Conservation (phyloP, 2,888 invertebrate genomes). For the Trypoxylon attenuatum region DNA sequence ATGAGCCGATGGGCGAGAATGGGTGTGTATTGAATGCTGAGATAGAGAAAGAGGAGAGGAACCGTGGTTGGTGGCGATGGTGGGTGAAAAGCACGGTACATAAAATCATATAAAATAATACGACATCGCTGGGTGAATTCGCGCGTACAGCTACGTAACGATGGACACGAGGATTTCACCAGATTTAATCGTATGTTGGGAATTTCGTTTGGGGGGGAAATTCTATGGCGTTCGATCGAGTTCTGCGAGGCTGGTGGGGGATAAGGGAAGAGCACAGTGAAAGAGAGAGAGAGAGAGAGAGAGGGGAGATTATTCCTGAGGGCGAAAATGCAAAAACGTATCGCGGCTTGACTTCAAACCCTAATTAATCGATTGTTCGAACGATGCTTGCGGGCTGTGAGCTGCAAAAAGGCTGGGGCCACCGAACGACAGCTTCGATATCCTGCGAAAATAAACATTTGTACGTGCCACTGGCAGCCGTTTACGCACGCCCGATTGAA, state of each 20-base stretch:
- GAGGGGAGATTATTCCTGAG: background rate
- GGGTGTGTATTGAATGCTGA: no score
- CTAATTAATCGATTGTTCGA: slow-evolving; percentile 38
- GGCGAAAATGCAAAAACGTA: background rate
- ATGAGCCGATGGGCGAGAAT: no score
- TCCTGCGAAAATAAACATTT: slow-evolving; percentile 37
- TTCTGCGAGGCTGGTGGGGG: background rate
- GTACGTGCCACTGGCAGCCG: slow-evolving; percentile 20
- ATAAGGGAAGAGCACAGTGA: background rate
- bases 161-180: slow-evolving; percentile 7
- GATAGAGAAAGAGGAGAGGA: no score
- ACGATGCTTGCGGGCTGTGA: background rate
- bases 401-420: slow-evolving; percentile 4
- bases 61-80: no score
- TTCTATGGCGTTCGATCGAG: background rate
- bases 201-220: background rate
- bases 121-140: background rate
- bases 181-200: slow-evolving; percentile 24
- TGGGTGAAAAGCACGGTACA: no score
- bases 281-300: background rate
- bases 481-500: slow-evolving; percentile 20
- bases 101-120: slow-evolving; percentile 26
- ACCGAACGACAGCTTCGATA: slow-evolving; percentile 26
- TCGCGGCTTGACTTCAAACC: slow-evolving; percentile 26
- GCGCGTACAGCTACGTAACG: background rate